Conservation (phyloP, 2,113 vertebrate species). For the Ploceus nigricollis region DNA sequence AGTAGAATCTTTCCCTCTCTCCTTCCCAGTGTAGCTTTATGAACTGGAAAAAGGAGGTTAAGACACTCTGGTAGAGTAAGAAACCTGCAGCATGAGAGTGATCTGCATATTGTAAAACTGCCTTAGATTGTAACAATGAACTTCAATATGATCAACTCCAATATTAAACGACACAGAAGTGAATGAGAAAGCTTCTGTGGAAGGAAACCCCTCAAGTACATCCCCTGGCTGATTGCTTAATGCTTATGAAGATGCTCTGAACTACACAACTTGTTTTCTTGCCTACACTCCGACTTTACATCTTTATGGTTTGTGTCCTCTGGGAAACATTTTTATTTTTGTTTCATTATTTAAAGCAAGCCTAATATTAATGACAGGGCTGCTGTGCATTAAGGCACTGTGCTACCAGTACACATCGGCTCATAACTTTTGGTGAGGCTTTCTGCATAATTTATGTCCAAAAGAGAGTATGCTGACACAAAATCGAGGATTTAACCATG, state of each 20-base stretch:
- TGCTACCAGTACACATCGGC: background rate
- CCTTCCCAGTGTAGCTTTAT: background rate
- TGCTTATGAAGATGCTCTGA: background rate
- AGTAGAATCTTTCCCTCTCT: background rate
- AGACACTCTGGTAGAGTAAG: background rate
- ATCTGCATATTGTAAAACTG: background rate
- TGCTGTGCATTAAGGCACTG: background rate
- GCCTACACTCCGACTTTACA: background rate
- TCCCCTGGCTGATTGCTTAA: background rate
- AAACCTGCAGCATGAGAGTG: background rate
- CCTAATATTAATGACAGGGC: background rate
- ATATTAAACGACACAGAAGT: background rate
- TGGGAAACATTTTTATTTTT: slow-evolving; percentile 18
- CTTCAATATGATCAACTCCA: background rate
- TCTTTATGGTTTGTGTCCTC: background rate
- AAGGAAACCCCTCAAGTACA: background rate
- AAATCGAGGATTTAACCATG: background rate
- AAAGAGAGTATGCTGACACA: background rate
- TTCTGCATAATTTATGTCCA: slow-evolving; percentile 13
- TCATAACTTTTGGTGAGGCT: background rate
- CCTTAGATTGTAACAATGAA: background rate
- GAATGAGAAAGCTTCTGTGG: background rate
- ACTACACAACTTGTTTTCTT: background rate
- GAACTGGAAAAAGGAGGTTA: background rate
- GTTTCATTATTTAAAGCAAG: slow-evolving; percentile 56